Conservation (phyloP, 2,113 vertebrate genomes). For the Aphyosemion australe region DNA sequence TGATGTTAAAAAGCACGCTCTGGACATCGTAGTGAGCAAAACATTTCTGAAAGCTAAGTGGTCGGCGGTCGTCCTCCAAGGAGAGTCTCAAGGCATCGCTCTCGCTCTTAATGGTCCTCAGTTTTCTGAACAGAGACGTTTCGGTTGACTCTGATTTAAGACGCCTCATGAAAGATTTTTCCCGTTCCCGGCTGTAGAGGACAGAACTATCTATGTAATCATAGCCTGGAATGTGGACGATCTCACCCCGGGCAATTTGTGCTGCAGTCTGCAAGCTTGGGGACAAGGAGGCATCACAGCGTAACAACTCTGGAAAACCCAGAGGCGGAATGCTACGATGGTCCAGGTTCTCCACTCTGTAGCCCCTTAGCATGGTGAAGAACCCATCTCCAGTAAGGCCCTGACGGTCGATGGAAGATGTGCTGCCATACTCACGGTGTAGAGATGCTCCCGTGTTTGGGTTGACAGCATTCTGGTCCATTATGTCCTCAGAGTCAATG, state of each 20-base stretch:
- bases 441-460: conserved; percentile 94
- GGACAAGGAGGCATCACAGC: conserved; percentile 85
- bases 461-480: conserved; percentile 93
- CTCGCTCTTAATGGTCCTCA: conserved; percentile 91
- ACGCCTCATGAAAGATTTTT: conserved; percentile 89
- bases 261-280: conserved; percentile 92
- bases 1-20: conserved; percentile 95
- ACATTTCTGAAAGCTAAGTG: conserved; percentile 92
- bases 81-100: conserved; percentile 87
- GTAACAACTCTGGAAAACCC: conserved; percentile 87
- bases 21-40: conserved; percentile 98
- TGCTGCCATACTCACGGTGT: conserved; percentile 95
- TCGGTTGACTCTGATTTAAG: conserved; percentile 90
- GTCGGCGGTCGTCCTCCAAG: conserved; percentile 85
- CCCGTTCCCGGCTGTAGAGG: conserved; percentile 85
- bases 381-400: conserved; percentile 89
- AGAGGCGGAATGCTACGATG: conserved; percentile 82
- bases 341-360: conserved; percentile 85
- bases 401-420: conserved; percentile 95
- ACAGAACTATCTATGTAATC: conserved; percentile 89
- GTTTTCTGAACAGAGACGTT: conserved; percentile 89
- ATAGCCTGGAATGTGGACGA: conserved; percentile 88
- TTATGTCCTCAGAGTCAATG: conserved; percentile 90
- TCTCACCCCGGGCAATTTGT: conserved; percentile 92
- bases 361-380: conserved; percentile 91